Conservation (phyloP, 2,113 vertebrate species). For the Chloropsis cyanopogon region DNA sequence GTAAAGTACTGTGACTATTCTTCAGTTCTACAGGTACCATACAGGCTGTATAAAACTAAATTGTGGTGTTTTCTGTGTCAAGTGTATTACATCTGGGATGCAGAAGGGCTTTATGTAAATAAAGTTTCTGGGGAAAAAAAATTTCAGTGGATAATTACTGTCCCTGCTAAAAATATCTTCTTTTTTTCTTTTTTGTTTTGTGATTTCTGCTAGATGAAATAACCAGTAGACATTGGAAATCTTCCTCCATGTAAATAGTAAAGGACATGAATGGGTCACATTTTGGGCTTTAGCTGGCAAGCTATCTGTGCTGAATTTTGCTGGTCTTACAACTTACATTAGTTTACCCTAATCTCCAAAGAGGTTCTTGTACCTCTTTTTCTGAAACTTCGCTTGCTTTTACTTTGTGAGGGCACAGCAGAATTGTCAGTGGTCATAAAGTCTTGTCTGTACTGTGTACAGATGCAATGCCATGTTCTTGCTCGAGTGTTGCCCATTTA, state of each 20-base stretch:
- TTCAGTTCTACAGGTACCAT: not conserved
- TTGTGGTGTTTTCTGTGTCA: not conserved
- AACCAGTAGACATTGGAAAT: not conserved
- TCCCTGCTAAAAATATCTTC: not conserved
- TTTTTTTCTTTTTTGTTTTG: not conserved
- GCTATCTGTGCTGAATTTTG: not conserved
- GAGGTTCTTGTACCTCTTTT: not conserved
- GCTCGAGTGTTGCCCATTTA: not conserved
- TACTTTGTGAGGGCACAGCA: not conserved
- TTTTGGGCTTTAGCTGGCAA: not conserved
- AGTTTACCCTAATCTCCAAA: not conserved
- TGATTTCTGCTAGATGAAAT: not conserved
- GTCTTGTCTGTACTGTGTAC: not conserved
- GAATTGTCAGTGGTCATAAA: not conserved
- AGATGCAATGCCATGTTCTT: not conserved
- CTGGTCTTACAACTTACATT: not conserved
- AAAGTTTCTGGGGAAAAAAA: not conserved
- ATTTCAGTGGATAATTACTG: not conserved
- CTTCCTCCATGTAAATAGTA: not conserved
- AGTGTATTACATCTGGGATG: not conserved
- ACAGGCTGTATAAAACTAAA: not conserved
- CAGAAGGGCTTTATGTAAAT: not conserved
- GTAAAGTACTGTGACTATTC: not conserved
- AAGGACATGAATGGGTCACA: not conserved
- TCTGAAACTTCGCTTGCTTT: not conserved